phyloP scores from a whole-genome alignment of 2,113 vertebrate species.

The Trematocara macrostoma region DNA sequence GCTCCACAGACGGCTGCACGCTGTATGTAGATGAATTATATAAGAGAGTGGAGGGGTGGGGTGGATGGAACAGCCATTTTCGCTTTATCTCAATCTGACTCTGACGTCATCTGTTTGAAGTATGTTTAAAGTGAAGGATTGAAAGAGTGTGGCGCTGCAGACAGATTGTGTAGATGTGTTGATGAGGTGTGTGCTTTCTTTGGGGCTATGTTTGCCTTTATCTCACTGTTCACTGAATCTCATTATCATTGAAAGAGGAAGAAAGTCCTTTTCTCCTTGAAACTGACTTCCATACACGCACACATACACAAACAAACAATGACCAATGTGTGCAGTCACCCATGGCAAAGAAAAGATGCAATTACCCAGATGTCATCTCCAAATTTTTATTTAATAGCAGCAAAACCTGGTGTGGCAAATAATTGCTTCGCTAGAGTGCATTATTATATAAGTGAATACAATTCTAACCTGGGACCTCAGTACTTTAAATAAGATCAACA shows the following conservation, averaged over 20 bases:
- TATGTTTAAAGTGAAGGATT: neutral
- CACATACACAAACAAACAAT: neutral
- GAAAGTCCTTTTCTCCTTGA: slow-evolving; percentile 4
- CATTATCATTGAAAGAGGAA: neutral
- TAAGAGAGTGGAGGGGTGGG: slow-evolving; percentile 15
- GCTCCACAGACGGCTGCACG: slow-evolving; percentile 25
- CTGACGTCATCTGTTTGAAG: slow-evolving; percentile 11
- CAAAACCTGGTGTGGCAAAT: neutral
- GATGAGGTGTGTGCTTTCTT: neutral
- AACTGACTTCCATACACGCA: neutral
- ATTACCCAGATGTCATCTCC: neutral
- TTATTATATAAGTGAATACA: neutral
- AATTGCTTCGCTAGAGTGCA: neutral
- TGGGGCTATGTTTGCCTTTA: neutral
- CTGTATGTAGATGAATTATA: slow-evolving; percentile 53
- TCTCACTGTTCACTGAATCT: neutral
- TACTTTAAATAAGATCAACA: neutral
- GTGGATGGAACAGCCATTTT: slow-evolving; percentile 35
- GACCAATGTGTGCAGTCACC: neutral
- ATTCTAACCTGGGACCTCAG: neutral
- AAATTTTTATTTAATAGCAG: slow-evolving; percentile 23
- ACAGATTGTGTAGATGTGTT: neutral
- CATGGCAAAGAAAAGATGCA: neutral
- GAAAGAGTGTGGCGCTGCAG: neutral
- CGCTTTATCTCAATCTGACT: slow-evolving; percentile 36